Evolutionary conservation across 2,797 vertebrate genomes (phyloP).

Genomic region (Cyprinodon diabolis): DNA sequence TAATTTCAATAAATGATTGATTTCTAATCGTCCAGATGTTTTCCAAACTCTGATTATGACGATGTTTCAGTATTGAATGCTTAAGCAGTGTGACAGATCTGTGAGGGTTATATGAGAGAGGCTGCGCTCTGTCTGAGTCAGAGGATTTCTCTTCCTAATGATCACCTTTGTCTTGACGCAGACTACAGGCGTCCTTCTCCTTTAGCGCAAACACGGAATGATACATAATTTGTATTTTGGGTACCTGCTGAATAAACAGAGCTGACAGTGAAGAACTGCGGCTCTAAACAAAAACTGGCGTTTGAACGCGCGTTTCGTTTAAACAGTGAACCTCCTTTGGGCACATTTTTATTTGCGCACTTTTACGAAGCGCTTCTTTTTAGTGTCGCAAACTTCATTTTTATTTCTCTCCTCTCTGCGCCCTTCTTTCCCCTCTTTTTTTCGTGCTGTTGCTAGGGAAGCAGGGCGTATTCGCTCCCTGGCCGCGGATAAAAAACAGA

Average conservation of each 20-base stretch:
- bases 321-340: background rate
- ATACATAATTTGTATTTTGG: constrained; percentile 70
- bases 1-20: background rate
- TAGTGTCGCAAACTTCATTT: constrained; percentile 63
- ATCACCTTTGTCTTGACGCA: constrained; percentile 52
- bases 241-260: constrained; percentile 57
- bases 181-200: constrained; percentile 40
- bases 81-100: constrained; percentile 7
- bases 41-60: background rate
- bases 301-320: constrained; percentile 1
- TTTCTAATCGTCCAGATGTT: background rate
- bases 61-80: constrained; percentile 11
- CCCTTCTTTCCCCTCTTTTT: constrained; percentile 26
- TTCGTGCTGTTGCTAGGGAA: constrained; percentile 79
- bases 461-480: constrained; percentile 80
- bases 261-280: constrained; percentile 32
- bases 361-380: constrained; percentile 44
- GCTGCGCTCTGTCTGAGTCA: constrained; percentile 40
- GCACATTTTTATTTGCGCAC: constrained; percentile 6
- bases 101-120: background rate
- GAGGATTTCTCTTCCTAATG: constrained; percentile 34
- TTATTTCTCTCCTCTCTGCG: constrained; percentile 18
- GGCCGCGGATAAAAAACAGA: constrained; percentile 62
- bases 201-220: constrained; percentile 42
- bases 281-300: constrained; percentile 7